Conservation (phyloP, 2,797 vertebrate genomes). For the Etheostoma nigrum region DNA sequence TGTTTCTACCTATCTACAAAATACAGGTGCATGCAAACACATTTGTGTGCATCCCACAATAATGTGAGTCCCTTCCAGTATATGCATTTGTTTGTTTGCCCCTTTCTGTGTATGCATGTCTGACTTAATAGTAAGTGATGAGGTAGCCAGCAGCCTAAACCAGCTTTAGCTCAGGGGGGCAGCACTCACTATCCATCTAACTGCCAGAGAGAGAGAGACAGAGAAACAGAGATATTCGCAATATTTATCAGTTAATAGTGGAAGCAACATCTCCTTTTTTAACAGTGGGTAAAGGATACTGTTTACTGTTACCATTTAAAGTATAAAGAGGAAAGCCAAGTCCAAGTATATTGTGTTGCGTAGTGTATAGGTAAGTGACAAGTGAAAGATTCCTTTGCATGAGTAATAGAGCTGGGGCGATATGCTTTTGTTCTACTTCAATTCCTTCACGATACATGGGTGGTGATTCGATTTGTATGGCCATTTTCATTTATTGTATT, state of each 20-base stretch:
- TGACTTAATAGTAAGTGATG: slow-evolving; percentile 76
- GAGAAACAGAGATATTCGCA: slow-evolving; percentile 6
- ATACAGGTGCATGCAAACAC: slow-evolving; percentile 54
- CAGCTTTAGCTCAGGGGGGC: slow-evolving; percentile 70
- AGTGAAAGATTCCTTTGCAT: neutral
- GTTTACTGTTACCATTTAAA: slow-evolving; percentile 27
- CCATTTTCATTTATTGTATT: too few species aligned
- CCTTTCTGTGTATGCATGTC: slow-evolving; percentile 53
- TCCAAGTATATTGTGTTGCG: neutral
- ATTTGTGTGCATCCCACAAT: slow-evolving; percentile 31
- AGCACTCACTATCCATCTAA: slow-evolving; percentile 67
- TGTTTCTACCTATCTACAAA: slow-evolving; percentile 75
- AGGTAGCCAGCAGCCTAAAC: slow-evolving; percentile 74
- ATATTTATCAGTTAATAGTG: slow-evolving; percentile 63
- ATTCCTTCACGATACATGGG: too few species aligned
- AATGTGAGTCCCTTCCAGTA: slow-evolving; percentile 35
- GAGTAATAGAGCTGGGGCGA: neutral
- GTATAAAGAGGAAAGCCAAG: slow-evolving; percentile 3
- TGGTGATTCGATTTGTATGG: too few species aligned
- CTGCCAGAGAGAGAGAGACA: slow-evolving; percentile 44
- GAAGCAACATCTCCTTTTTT: slow-evolving; percentile 42
- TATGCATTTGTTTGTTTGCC: slow-evolving; percentile 51
- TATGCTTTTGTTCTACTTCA: too few species aligned
- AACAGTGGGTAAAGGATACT: slow-evolving; percentile 25
- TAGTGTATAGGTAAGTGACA: neutral